Evolutionary conservation across 2,797 vertebrate species (phyloP), one percentile per base, ranked within the genome.

Genomic region (Melanotaenia boesemani): DNA sequence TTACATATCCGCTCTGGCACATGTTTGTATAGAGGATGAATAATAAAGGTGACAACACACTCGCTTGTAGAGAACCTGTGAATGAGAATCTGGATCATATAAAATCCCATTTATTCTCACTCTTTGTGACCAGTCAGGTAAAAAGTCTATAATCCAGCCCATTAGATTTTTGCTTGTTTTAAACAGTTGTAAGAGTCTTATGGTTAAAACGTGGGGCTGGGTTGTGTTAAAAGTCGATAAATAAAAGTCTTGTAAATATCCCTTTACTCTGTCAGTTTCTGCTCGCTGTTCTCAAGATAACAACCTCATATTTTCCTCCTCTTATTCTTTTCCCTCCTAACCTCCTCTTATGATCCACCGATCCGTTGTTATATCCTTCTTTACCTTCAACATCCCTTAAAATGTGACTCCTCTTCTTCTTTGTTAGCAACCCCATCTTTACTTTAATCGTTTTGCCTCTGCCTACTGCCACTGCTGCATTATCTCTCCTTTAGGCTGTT

Each of bases 351-450:
- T 70, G 24, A 64, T 74, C 36, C 67, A 61, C 6, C 61, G 68
- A 68, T 76, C 83, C 90, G 74, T 79, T 75, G 57, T 58, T 41
- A 78, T 78, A 77, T 88, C 79, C 54, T 66, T 36, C 64, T 65
- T 79, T 86, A 63, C 85, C 11, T 4, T 57, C 34, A 20, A 70
- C 76, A 81, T 82, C 80, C 77, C 84, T 62, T 72, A 55, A 26
- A 4, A 66, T 80, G 32, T n/a, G 41, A 68, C 69, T 81, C 59
- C 69, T 81, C 59, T 65, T 86, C 69, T 73, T 86, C 76, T 76
- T 32, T 8, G 32, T 72, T 80, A 39, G 63, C 61, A 57, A 59
- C 64, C 59, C 64, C 41, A 52, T 63, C 46, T 54, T 77, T 63
- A 44, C 56, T 69, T 81, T 66, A 16, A 70, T 74, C 64, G 48